Percentiles rank a stretch among this genome's conserved stretches.
phyloP scores from a whole-genome alignment of 2,797 vertebrate genomes.

The Allobates femoralis region DNA sequence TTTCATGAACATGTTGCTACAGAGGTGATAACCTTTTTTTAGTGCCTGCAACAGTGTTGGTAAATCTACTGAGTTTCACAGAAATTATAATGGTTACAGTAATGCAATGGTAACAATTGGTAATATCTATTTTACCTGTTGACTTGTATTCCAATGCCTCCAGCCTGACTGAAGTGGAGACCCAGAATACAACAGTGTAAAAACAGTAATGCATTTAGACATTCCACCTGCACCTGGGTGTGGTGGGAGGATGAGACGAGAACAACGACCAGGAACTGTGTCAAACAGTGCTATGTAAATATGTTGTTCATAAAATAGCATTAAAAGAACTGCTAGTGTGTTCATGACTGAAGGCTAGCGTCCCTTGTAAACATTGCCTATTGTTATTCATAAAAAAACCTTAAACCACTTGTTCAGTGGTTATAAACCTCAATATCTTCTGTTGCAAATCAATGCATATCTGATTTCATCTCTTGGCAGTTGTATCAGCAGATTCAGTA shows the following conservation, averaged over 20 bases:
- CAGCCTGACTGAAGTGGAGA: not conserved
- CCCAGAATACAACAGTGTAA: not conserved
- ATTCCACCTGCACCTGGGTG: constrained; percentile 34
- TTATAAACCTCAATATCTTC: not conserved
- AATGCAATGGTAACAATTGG: not conserved
- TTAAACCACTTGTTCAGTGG: not conserved
- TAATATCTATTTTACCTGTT: constrained; percentile 17
- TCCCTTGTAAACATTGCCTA: not conserved
- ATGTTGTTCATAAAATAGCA: not conserved
- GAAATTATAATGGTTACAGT: not conserved
- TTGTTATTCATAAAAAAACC: not conserved
- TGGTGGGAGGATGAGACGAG: not conserved
- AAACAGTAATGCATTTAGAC: not conserved
- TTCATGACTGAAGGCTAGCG: not conserved
- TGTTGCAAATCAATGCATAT: not conserved
- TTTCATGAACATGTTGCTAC: not conserved
- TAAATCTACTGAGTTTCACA: not conserved
- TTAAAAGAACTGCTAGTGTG: not conserved
- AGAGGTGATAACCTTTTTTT: not conserved
- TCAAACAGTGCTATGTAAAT: not conserved
- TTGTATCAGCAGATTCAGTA: not conserved
- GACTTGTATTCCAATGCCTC: not conserved
- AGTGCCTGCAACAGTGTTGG: not conserved
- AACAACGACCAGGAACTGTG: not conserved
- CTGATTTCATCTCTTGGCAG: not conserved